Evolutionary conservation across 2,888 invertebrate species (phyloP).

Genomic region (Eupithecia insigniata): DNA sequence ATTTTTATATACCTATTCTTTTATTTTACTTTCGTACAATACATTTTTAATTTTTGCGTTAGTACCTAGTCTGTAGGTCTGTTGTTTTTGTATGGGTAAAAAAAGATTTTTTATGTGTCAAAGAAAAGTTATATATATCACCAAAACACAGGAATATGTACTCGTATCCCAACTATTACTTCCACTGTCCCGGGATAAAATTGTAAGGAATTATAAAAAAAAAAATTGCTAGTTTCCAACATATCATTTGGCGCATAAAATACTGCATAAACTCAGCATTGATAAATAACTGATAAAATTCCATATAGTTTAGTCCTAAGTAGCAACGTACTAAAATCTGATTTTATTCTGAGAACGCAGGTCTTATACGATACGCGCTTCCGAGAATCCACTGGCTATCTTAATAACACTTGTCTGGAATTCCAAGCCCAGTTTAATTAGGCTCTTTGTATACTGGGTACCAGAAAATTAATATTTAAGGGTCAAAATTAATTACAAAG

Average conservation of each 20-base stretch:
- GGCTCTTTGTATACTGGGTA: constrained; percentile 26
- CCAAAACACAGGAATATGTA: neutral
- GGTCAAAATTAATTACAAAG: neutral
- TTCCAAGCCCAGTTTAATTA: constrained; percentile 31
- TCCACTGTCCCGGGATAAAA: neutral
- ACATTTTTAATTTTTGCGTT: no score
- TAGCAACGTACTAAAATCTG: constrained; percentile 17
- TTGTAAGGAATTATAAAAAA: no score
- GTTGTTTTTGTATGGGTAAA: no score
- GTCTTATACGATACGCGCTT: constrained; percentile 26
- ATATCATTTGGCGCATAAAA: neutral
- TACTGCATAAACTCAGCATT: neutral
- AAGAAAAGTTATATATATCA: neutral
- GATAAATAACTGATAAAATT: neutral
- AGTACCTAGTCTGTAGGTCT: no score
- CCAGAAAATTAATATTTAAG: neutral
- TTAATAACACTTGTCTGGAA: constrained; percentile 32
- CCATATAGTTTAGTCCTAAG: neutral
- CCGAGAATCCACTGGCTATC: constrained; percentile 35
- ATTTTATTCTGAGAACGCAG: constrained; percentile 32
- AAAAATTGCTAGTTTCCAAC: neutral
- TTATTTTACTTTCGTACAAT: no score
- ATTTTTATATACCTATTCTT: no score
- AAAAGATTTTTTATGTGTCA: no score
- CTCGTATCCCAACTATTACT: neutral